phyloP scores from a whole-genome alignment of 2,888 invertebrate species.

The Lasioglossum oenotherae region DNA sequence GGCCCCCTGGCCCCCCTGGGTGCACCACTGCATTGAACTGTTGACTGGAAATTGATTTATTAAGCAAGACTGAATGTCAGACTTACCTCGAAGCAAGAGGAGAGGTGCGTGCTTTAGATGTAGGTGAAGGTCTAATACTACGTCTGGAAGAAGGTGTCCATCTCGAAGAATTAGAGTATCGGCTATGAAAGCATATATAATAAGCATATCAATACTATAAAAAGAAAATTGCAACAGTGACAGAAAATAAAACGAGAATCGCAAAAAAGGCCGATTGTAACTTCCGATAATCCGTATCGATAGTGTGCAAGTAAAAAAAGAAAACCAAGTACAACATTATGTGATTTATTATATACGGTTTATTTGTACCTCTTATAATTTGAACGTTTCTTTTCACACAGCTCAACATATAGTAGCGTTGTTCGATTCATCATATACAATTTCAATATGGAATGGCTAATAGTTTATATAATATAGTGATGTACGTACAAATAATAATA shows the following conservation, averaged over 20 bases:
- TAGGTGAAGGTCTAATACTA: constrained; percentile 67
- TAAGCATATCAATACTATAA: constrained; percentile 62
- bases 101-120: constrained; percentile 54
- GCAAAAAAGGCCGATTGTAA: background rate
- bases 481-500: background rate
- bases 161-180: constrained; percentile 75
- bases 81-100: constrained; percentile 70
- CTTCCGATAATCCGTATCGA: background rate
- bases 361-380: constrained; percentile 31
- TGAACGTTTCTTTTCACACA: constrained; percentile 23
- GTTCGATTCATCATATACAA: background rate
- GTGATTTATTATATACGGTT: constrained; percentile 38
- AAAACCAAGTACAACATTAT: constrained; percentile 16
- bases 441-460: constrained; percentile 11
- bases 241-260: constrained; percentile 15
- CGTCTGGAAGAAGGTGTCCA: constrained; percentile 73
- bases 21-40: background rate
- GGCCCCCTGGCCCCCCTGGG: no score
- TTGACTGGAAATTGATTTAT: constrained; percentile 1
- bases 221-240: constrained; percentile 27
- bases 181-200: constrained; percentile 76
- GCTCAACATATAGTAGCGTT: constrained; percentile 13
- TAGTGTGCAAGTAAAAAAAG: constrained; percentile 9
- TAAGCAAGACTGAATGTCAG: background rate
- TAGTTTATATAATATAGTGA: constrained; percentile 23